Evolutionary conservation across 2,113 vertebrate species (phyloP).

Genomic region (Myotis brandtii): DNA sequence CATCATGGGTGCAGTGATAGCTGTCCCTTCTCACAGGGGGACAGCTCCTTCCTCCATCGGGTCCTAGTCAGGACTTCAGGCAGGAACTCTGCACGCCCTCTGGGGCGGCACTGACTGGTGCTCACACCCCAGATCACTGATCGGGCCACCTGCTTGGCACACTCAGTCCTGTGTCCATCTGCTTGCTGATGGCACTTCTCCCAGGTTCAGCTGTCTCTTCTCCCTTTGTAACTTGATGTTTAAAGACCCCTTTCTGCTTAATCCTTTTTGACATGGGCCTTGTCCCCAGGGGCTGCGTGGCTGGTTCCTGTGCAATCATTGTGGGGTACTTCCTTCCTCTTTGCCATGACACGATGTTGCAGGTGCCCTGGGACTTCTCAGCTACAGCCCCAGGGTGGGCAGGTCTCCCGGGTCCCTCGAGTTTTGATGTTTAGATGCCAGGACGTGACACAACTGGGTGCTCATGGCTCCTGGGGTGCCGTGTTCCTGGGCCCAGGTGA

Average conservation of each 20-base stretch:
- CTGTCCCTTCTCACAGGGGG: background rate
- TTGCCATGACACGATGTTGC: background rate
- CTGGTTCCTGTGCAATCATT: background rate
- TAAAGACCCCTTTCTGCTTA: background rate
- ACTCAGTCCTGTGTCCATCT: background rate
- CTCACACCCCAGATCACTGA: background rate
- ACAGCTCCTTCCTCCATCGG: no score
- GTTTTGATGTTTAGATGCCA: fast-evolving
- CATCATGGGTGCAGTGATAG: background rate
- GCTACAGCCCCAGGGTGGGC: background rate
- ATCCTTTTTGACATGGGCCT: background rate
- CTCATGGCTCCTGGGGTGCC: background rate
- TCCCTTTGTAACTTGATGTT: background rate
- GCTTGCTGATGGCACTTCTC: background rate
- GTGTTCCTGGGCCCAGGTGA: background rate
- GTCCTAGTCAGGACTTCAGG: background rate
- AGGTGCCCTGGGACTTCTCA: background rate
- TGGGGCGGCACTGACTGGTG: background rate
- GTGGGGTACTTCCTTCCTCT: background rate
- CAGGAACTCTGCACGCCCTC: background rate
- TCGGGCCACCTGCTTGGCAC: background rate
- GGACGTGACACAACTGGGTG: background rate
- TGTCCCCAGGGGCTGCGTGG: fast-evolving
- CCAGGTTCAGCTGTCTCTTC: background rate
- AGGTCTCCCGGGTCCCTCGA: background rate